A percentile compares a stretch with the other conserved stretches of the same genome.
phyloP scores from a whole-genome alignment of 2,113 vertebrate species.

The Balaeniceps rex region DNA sequence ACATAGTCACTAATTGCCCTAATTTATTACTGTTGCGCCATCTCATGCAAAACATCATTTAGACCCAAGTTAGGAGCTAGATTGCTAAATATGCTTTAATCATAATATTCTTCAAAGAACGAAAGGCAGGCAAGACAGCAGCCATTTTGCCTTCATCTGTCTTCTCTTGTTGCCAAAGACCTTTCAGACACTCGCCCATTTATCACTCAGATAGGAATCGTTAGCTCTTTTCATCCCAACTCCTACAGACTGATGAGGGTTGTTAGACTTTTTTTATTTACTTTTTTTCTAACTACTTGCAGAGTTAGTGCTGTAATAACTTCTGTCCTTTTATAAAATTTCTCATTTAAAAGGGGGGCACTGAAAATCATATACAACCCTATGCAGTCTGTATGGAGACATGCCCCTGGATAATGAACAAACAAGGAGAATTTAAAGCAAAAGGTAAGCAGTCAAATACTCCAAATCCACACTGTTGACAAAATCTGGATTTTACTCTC shows the following conservation, averaged over 20 bases:
- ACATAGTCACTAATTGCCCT: neutral
- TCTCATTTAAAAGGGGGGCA: neutral
- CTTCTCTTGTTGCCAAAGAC: neutral
- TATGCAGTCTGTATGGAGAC: neutral
- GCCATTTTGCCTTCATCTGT: conserved; percentile 33
- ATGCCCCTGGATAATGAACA: neutral
- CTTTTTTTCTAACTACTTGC: neutral
- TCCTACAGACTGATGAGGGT: conserved; percentile 8
- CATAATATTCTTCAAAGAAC: neutral
- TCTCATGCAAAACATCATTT: neutral
- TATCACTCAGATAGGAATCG: conserved; percentile 33
- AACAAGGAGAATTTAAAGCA: neutral
- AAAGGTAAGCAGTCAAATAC: neutral
- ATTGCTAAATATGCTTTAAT: conserved; percentile 1
- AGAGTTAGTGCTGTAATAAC: neutral
- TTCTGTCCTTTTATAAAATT: neutral
- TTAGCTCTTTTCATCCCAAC: conserved; percentile 14
- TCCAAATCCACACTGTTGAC: neutral
- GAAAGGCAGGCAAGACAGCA: neutral
- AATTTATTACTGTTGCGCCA: neutral
- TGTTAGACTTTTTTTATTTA: neutral
- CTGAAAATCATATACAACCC: neutral
- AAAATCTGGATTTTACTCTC: neutral
- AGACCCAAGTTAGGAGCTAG: neutral
- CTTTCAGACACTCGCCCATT: neutral